Base-by-base conservation (phyloP, 2,888 invertebrate genomes). In the Sclerodermus sp. region DNA sequence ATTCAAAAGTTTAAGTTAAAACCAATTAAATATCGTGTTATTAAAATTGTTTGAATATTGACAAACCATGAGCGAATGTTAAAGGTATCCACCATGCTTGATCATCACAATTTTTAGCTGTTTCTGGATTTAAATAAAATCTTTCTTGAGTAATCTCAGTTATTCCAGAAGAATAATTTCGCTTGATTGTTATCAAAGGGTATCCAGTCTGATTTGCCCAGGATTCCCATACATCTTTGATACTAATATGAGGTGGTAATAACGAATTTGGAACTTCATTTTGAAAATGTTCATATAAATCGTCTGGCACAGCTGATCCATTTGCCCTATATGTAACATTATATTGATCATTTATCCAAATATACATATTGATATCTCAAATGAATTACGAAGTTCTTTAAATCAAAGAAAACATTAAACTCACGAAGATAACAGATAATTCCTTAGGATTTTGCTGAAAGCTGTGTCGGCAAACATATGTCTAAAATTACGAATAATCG, bases 1-100 rank as follows among this genome's bases (percentile, higher is more conserved):
- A n/a, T n/a, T n/a, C n/a, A n/a, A n/a, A n/a, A n/a, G n/a, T n/a
- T n/a, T n/a, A n/a, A n/a, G n/a, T n/a, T n/a, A n/a, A n/a, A n/a
- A n/a, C n/a, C n/a, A n/a, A n/a, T n/a, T n/a, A n/a, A n/a, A n/a
- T n/a, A n/a, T n/a, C n/a, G n/a, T n/a, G n/a, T n/a, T n/a, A n/a
- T n/a, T n/a, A n/a, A n/a, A n/a, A n/a, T n/a, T n/a, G n/a, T n/a
- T 23, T 5, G 23, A 8, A 23, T 23, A 23, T 64, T 88, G 87
- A 66, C 87, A 80, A 17, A 34, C 34, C 34, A n/a, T n/a, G n/a
- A 12, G 34, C 12, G 4, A 34, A 34, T 34, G 34, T 89, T 0
- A 92, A 79, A 0, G 91, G 91, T 45, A 92, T 85, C 90, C 90
- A 91, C 91, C 91, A 91, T 1, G 81, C 6, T 15, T 42, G 32